phyloP scores from a whole-genome alignment of 1,140 invertebrate species.

The Atta cephalotes region DNA sequence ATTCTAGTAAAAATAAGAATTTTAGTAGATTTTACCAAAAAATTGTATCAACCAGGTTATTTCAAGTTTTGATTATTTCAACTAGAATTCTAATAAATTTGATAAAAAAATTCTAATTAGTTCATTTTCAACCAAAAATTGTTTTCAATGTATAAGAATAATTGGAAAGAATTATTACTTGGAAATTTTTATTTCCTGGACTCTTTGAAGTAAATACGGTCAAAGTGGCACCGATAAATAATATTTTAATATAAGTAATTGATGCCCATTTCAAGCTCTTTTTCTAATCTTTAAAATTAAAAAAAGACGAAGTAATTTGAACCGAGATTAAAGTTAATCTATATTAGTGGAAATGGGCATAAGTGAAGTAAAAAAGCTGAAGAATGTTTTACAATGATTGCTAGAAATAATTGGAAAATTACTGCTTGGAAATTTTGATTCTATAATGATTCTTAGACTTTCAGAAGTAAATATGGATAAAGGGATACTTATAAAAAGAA shows the following conservation, averaged over 20 bases:
- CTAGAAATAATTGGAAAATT: background rate
- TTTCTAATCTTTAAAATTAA: no score
- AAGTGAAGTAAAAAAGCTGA: background rate
- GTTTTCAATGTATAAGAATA: background rate
- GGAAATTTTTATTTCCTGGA: background rate
- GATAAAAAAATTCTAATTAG: no score
- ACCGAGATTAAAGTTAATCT: no score
- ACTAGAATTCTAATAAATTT: no score
- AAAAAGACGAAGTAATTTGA: no score
- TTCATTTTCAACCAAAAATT: no score
- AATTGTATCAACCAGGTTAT: no score
- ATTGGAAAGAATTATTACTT: background rate
- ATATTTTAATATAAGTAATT: background rate
- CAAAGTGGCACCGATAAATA: background rate
- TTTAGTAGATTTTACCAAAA: no score
- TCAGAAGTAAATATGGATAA: background rate
- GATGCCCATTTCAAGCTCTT: no score
- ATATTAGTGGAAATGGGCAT: no score
- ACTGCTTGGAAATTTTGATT: background rate
- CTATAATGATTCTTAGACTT: background rate
- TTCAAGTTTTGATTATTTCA: no score
- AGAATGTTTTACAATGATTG: background rate
- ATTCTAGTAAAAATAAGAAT: no score
- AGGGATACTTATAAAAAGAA: background rate
- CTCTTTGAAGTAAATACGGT: background rate